A percentile compares a stretch with the other conserved stretches of the same genome.
These are phyloP conservation scores for Himalopsyche japonica DNA, from an alignment of 2,888 invertebrate species.

Conservation along the genomic window DNA sequence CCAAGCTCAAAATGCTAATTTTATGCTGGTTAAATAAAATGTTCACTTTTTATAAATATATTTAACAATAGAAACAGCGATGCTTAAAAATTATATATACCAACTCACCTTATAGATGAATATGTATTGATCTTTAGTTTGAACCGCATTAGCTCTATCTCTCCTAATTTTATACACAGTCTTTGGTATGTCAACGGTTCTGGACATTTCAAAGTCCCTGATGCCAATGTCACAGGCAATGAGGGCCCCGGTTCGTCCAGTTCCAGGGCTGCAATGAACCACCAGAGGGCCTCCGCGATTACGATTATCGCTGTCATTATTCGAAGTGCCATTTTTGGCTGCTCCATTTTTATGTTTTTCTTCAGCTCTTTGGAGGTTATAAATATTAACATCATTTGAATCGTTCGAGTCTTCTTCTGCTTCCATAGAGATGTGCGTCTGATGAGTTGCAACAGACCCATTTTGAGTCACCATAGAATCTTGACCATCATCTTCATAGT, in stretches of 20 bases:
- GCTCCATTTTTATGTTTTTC: constrained; percentile 49
- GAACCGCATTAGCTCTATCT: constrained; percentile 86
- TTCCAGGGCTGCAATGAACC: constrained; percentile 87
- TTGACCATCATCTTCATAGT: constrained; percentile 58
- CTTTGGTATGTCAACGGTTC: constrained; percentile 83
- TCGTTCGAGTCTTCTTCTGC: constrained; percentile 49
- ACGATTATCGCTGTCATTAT: constrained; percentile 52
- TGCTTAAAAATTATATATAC: too few species aligned
- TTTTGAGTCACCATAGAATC: constrained; percentile 26
- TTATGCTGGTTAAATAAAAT: too few species aligned
- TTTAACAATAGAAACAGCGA: too few species aligned
- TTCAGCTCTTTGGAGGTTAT: constrained; percentile 56
- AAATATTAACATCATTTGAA: constrained; percentile 53
- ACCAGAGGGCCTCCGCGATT: constrained; percentile 71
- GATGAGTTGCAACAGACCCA: constrained; percentile 13
- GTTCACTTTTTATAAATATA: too few species aligned
- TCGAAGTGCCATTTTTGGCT: constrained; percentile 51
- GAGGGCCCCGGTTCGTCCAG: constrained; percentile 85
- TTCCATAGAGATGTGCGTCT: constrained; percentile 41
- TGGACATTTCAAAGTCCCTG: constrained; percentile 80
- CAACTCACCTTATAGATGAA: constrained; percentile 83
- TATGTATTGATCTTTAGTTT: constrained; percentile 89
- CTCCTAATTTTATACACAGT: constrained; percentile 82
- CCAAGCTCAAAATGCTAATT: too few species aligned
- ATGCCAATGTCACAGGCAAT: constrained; percentile 86